Conservation (phyloP, 2,888 invertebrate species). For the Lobophora halterata region DNA sequence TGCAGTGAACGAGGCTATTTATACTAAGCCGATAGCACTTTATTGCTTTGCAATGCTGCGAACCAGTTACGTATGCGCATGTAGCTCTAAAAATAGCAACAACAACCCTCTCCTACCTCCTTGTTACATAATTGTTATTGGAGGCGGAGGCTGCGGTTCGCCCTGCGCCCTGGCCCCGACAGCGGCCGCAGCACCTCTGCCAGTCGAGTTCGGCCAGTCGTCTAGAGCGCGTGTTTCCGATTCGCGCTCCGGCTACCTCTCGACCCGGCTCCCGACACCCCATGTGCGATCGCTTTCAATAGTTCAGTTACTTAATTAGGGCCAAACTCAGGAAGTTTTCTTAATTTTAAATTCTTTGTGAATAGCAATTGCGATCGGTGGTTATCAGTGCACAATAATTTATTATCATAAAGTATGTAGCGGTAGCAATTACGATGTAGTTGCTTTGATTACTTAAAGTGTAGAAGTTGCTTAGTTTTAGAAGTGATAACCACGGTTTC, state of each 20-base stretch:
- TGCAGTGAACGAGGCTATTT: conserved; percentile 49
- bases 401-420: conserved; percentile 5
- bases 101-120: conserved; percentile 58
- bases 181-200: conserved; percentile 28
- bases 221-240: conserved; percentile 36
- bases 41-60: conserved; percentile 41
- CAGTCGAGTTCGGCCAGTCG: conserved; percentile 54
- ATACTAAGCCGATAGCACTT: conserved; percentile 43
- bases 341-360: too few relatives aligned
- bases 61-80: conserved; percentile 50
- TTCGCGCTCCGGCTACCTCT: conserved; percentile 23
- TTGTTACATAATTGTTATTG: conserved; percentile 70
- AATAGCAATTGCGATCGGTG: too few relatives aligned
- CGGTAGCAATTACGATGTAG: conserved; percentile 10
- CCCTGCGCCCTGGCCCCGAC: conserved; percentile 34
- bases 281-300: conserved; percentile 1
- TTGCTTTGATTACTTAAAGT: too few relatives aligned
- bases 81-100: conserved; percentile 66
- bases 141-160: conserved; percentile 71
- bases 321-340: too few relatives aligned
- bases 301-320: conserved; percentile 4
- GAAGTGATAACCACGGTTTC: conserved; percentile 32
- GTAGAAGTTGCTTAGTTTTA: too few relatives aligned
- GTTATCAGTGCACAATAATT: conserved; percentile 6
- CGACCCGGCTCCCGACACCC: conserved; percentile 39